These are phyloP conservation scores for Sinella curviseta DNA, from an alignment of 1,140 invertebrate species.

Conservation along the genomic window DNA sequence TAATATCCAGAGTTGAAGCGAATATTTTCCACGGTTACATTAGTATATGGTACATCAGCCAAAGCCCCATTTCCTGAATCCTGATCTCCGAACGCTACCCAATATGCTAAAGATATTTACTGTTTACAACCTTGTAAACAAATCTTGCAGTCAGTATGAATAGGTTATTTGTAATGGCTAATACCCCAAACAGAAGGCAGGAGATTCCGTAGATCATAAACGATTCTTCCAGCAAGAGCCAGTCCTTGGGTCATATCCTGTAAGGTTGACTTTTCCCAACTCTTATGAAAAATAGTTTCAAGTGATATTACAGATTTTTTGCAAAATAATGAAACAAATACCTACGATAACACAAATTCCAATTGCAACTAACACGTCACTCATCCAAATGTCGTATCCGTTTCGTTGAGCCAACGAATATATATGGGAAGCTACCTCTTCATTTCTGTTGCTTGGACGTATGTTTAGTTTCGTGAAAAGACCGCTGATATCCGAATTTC, in stretches of 20 bases:
- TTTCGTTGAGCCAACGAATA: too few species aligned
- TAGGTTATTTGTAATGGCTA: too few species aligned
- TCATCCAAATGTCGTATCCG: too few species aligned
- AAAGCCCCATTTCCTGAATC: slow-evolving; percentile 32
- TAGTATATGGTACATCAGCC: slow-evolving; percentile 36
- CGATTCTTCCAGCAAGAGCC: slow-evolving; percentile 34
- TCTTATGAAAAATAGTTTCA: too few species aligned
- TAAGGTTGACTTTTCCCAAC: slow-evolving; percentile 29
- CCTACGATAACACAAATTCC: too few species aligned
- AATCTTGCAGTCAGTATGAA: too few species aligned
- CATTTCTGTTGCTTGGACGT: too few species aligned
- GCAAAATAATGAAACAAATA: too few species aligned
- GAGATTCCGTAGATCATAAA: slow-evolving; percentile 36
- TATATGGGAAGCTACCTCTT: too few species aligned
- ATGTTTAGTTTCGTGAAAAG: slow-evolving; percentile 40
- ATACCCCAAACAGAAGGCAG: slow-evolving; percentile 41
- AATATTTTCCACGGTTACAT: slow-evolving; percentile 35
- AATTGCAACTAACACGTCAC: too few species aligned
- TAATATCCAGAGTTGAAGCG: slow-evolving; percentile 40
- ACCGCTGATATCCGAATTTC: neutral
- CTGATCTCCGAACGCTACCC: slow-evolving; percentile 42
- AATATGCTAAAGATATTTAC: slow-evolving; percentile 17
- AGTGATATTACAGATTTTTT: too few species aligned
- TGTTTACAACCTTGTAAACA: too few species aligned
- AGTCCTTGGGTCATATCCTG: slow-evolving; percentile 40